A percentile compares a stretch with the other conserved stretches of the same genome.
phyloP scores from a whole-genome alignment of 1,140 invertebrate species.

The Lepidotrigona ventralis region DNA sequence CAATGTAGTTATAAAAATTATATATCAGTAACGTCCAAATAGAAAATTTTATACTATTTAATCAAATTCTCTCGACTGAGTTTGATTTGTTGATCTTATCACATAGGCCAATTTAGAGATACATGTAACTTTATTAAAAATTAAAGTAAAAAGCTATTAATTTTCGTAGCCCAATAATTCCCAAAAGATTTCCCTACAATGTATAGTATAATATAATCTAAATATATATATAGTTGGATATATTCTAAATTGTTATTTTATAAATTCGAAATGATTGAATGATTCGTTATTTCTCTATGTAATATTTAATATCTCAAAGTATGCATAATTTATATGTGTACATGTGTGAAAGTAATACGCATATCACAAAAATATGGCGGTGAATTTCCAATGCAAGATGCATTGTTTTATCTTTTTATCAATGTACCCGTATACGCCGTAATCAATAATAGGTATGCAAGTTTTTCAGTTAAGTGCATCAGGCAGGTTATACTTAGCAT shows the following conservation, averaged over 20 bases:
- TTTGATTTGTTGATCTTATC: neutral
- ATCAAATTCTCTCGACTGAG: neutral
- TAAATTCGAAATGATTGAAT: neutral
- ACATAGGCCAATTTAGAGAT: neutral
- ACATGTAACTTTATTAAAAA: neutral
- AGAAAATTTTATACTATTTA: neutral
- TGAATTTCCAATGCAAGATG: neutral
- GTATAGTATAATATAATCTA: neutral
- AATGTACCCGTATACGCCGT: constrained; percentile 17
- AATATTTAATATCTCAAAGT: too few relatives aligned
- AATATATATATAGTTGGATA: neutral
- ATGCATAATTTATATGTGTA: neutral
- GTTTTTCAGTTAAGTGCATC: neutral
- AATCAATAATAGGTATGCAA: neutral
- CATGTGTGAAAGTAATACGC: neutral
- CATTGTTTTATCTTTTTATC: neutral
- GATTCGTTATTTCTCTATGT: too few relatives aligned
- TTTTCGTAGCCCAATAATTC: neutral
- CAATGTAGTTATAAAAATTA: neutral
- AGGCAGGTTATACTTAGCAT: neutral
- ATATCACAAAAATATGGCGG: neutral
- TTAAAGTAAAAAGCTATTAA: neutral
- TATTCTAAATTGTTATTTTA: too few relatives aligned
- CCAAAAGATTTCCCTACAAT: neutral
- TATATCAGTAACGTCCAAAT: neutral